These are phyloP conservation scores for Erpetoichthys calabaricus DNA, from an alignment of 2,797 vertebrate species.

Conservation along the genomic window DNA sequence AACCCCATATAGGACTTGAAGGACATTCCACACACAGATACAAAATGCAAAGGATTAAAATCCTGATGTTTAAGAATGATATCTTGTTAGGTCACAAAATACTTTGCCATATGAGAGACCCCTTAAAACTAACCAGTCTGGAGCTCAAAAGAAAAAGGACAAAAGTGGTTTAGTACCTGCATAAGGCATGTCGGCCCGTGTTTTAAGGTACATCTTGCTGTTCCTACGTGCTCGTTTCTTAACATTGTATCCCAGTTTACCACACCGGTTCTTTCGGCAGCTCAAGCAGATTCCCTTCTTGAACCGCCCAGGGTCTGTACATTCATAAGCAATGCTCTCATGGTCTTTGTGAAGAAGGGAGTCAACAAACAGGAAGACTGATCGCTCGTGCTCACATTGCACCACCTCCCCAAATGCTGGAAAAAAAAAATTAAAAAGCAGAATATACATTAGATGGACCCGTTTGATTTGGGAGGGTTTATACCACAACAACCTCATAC, in stretches of 20 bases:
- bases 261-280: conserved; percentile 92
- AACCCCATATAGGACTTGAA: too few relatives aligned
- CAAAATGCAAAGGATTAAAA: too few relatives aligned
- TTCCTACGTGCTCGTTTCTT: conserved; percentile 68
- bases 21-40: too few relatives aligned
- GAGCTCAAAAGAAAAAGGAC: not conserved
- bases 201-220: conserved; percentile 91
- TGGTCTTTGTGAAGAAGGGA: conserved; percentile 82
- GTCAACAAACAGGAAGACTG: conserved; percentile 84
- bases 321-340: conserved; percentile 80
- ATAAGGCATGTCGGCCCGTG: conserved; percentile 78
- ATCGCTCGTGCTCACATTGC: conserved; percentile 83
- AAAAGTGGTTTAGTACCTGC: conserved; percentile 45
- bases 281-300: conserved; percentile 93
- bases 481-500: too few relatives aligned
- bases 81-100: too few relatives aligned
- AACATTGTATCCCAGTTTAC: conserved; percentile 77
- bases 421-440: not conserved
- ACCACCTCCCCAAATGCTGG: conserved; percentile 72
- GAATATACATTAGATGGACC: not conserved
- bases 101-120: too few relatives aligned
- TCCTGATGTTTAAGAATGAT: too few relatives aligned
- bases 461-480: too few relatives aligned
- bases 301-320: conserved; percentile 72
- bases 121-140: not conserved